These are phyloP conservation scores for Diabrotica balteata DNA, from an alignment of 2,888 invertebrate species.

Conservation along the genomic window DNA sequence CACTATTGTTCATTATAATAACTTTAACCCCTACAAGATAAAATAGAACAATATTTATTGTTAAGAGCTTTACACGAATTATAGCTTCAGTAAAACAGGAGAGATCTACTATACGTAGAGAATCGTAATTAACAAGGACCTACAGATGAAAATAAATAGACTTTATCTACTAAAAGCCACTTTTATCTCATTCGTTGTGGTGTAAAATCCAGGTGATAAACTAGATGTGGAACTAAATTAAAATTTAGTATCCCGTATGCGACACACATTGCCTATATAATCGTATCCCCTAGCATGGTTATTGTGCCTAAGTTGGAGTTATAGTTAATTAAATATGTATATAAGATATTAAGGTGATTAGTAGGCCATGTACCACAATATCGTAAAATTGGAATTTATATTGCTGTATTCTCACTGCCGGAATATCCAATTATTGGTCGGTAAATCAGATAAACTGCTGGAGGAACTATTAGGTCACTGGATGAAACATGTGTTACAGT, in stretches of 20 bases:
- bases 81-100: no score
- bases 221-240: neutral
- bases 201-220: slow-evolving; percentile 1
- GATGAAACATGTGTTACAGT: slow-evolving; percentile 1
- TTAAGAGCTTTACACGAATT: no score
- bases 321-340: slow-evolving; percentile 10
- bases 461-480: neutral
- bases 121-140: no score
- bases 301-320: slow-evolving; percentile 1
- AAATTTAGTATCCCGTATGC: slow-evolving; percentile 1
- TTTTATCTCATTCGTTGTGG: slow-evolving; percentile 4
- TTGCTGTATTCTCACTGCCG: neutral
- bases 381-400: slow-evolving; percentile 9
- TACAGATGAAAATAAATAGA: no score
- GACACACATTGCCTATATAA: no score
- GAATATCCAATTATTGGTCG: slow-evolving; percentile 1
- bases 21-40: no score
- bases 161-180: neutral
- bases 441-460: slow-evolving; percentile 1
- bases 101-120: no score
- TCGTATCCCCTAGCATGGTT: neutral
- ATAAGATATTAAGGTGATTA: slow-evolving; percentile 7
- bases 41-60: no score
- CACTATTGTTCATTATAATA: no score
- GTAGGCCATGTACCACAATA: neutral